These are phyloP conservation scores for Drosophila anceps DNA, from an alignment of 2,888 invertebrate genomes.

Conservation along the genomic window DNA sequence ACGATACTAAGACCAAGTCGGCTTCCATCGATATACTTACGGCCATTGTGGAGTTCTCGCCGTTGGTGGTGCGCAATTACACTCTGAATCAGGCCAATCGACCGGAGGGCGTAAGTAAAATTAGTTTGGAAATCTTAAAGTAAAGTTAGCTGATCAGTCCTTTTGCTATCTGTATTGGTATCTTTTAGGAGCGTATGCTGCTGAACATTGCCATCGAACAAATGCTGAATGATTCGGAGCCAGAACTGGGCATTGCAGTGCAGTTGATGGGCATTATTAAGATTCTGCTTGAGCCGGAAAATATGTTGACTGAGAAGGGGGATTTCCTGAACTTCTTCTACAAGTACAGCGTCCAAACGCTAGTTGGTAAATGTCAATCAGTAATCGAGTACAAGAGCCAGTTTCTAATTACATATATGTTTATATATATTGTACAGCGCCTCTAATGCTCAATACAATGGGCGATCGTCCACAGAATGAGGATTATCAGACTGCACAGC, in stretches of 20 bases:
- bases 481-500: conserved; percentile 98
- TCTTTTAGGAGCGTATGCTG: conserved; percentile 94
- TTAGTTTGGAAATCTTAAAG: not conserved
- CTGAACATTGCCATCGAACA: conserved; percentile 98
- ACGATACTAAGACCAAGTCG: conserved; percentile 97
- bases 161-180: conserved; percentile 4
- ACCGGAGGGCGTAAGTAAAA: conserved; percentile 91
- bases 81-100: conserved; percentile 95
- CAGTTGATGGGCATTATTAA: conserved; percentile 98
- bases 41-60: conserved; percentile 99
- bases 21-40: conserved; percentile 99
- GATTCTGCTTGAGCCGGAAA: conserved; percentile 97
- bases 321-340: conserved; percentile 99
- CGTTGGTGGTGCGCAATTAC: conserved; percentile 98
- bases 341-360: conserved; percentile 98
- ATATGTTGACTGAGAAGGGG: conserved; percentile 99
- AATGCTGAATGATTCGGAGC: conserved; percentile 98
- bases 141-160: not conserved
- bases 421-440: conserved; percentile 87
- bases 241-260: conserved; percentile 98
- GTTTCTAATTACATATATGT: not conserved
- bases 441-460: conserved; percentile 96
- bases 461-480: conserved; percentile 96
- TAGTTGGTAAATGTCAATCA: conserved; percentile 90
- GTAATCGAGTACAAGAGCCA: not conserved